These are phyloP conservation scores for Montipora foliosa DNA, from an alignment of 64 coral and sea anemone species.

Conservation along the genomic window DNA sequence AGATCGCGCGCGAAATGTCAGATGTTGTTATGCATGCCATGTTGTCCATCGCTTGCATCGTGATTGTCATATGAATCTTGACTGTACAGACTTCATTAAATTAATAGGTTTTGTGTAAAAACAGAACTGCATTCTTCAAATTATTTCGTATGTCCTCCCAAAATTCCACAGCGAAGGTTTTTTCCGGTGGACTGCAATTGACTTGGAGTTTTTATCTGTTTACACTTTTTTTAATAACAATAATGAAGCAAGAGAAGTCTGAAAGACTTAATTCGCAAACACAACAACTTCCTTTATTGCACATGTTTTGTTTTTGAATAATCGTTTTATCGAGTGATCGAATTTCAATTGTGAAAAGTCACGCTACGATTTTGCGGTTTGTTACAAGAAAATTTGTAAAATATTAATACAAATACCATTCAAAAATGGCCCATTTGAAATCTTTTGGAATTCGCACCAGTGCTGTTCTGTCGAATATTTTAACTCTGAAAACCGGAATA, in stretches of 20 bases:
- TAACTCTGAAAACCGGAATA: not conserved
- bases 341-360: conserved; percentile 33
- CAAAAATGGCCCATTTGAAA: not conserved
- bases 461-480: not conserved
- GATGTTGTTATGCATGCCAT: no score
- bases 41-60: no score
- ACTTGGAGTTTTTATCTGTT: not conserved
- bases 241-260: not conserved
- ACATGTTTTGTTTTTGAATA: conserved; percentile 25
- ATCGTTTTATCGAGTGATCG: conserved; percentile 44
- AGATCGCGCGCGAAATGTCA: no score
- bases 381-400: not conserved
- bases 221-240: conserved; percentile 1
- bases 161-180: not conserved
- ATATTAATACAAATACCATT: not conserved
- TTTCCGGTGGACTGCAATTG: conserved; percentile 2
- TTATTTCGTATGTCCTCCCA: conserved; percentile 10
- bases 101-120: not conserved
- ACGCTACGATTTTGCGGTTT: not conserved
- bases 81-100: no score
- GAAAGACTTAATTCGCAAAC: conserved; percentile 12
- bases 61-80: no score
- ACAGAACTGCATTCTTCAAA: conserved; percentile 20
- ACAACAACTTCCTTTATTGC: conserved; percentile 33
- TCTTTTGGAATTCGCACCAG: not conserved